These are phyloP conservation scores for Melitaea athalia DNA, from an alignment of 2,888 invertebrate species.

Conservation along the genomic window DNA sequence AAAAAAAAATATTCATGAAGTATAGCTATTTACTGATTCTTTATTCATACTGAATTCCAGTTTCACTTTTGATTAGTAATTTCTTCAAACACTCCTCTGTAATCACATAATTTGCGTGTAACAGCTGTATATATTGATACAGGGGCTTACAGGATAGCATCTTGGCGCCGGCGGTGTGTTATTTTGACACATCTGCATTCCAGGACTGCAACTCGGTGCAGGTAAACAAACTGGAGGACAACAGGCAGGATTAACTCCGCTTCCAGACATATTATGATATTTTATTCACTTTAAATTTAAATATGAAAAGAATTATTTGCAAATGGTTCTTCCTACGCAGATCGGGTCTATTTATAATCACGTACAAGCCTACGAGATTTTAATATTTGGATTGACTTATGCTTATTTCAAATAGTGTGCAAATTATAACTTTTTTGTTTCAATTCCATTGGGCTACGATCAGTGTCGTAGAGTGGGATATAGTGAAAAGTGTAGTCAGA, in stretches of 20 bases:
- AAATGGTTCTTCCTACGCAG: conserved; percentile 28
- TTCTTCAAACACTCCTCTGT: background rate
- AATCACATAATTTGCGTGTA: conserved; percentile 71
- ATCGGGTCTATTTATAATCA: conserved; percentile 36
- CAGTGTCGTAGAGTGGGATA: no score
- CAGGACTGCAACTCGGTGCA: conserved; percentile 39
- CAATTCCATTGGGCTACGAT: background rate
- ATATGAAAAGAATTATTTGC: conserved; percentile 15
- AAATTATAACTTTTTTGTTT: background rate
- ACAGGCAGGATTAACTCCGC: conserved; percentile 37
- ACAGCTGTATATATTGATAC: conserved; percentile 76
- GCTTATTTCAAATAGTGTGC: background rate
- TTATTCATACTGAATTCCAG: background rate
- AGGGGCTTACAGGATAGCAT: conserved; percentile 60
- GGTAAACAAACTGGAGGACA: conserved; percentile 37
- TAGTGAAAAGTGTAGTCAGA: no score
- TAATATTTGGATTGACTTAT: background rate
- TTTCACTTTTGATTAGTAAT: background rate
- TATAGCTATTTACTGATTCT: background rate
- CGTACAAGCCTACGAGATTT: conserved; percentile 32
- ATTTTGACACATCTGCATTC: conserved; percentile 50
- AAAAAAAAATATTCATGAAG: background rate
- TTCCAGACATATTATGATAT: conserved; percentile 36
- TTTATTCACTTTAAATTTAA: conserved; percentile 26
- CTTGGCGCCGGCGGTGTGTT: conserved; percentile 51